These are phyloP conservation scores for Phrixothrix hirtus DNA, from an alignment of 2,888 invertebrate species.

Conservation along the genomic window DNA sequence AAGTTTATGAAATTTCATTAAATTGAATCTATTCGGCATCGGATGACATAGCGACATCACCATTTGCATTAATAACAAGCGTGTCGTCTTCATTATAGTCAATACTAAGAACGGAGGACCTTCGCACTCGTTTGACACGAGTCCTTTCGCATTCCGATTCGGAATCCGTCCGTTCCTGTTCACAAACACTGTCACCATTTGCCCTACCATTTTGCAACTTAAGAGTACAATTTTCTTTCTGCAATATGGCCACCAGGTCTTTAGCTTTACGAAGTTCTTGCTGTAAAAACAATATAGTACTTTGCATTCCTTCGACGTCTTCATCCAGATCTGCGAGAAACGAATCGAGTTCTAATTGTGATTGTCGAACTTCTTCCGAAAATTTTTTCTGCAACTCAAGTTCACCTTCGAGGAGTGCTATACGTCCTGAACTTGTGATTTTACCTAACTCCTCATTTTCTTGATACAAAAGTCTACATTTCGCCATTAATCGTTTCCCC, in stretches of 20 bases:
- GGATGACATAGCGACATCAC: constrained; percentile 61
- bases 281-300: constrained; percentile 91
- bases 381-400: constrained; percentile 93
- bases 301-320: constrained; percentile 98
- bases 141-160: constrained; percentile 57
- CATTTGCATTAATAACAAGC: constrained; percentile 71
- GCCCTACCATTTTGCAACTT: constrained; percentile 42
- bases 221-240: constrained; percentile 61
- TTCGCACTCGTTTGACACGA: constrained; percentile 68
- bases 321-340: constrained; percentile 95
- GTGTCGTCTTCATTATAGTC: constrained; percentile 78
- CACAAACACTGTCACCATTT: constrained; percentile 49
- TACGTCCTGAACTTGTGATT: constrained; percentile 90
- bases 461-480: constrained; percentile 90
- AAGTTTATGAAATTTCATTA: constrained; percentile 21
- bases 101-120: constrained; percentile 71
- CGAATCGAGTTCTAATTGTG: constrained; percentile 95
- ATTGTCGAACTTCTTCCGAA: constrained; percentile 94
- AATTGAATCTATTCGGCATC: constrained; percentile 48
- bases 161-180: constrained; percentile 58
- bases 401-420: constrained; percentile 95
- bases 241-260: constrained; percentile 66
- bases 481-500: constrained; percentile 96
- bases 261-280: constrained; percentile 86
- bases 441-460: constrained; percentile 98